Conservation (phyloP, 2,888 invertebrate genomes). For the Neoascia interrupta region DNA sequence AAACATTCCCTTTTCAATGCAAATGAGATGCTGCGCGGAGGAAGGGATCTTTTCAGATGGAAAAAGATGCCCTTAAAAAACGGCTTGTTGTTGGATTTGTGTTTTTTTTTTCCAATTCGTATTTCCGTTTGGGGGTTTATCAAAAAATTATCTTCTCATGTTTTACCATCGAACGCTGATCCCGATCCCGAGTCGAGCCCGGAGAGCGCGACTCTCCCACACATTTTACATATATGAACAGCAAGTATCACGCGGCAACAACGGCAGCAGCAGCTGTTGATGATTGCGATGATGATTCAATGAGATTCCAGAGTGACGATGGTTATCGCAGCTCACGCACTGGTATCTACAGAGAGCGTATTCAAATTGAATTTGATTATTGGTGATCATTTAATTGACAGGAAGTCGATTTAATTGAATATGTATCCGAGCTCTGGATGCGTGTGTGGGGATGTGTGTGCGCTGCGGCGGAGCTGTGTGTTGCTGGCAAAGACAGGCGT, state of each 20-base stretch:
- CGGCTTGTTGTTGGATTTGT: conserved; percentile 43
- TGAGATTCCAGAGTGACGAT: no score
- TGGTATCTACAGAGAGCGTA: conserved; percentile 35
- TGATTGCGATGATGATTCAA: conserved; percentile 63
- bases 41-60: conserved; percentile 51
- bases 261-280: conserved; percentile 62
- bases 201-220: conserved; percentile 25
- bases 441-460: not conserved
- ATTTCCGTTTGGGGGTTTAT: conserved; percentile 67
- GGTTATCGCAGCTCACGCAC: conserved; percentile 58
- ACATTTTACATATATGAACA: not conserved
- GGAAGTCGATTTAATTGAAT: conserved; percentile 69
- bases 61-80: conserved; percentile 64
- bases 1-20: conserved; percentile 69
- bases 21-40: conserved; percentile 53
- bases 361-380: conserved; percentile 70
- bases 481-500: conserved; percentile 20
- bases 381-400: conserved; percentile 69
- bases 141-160: conserved; percentile 51
- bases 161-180: conserved; percentile 48
- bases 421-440: conserved; percentile 39
- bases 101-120: conserved; percentile 46
- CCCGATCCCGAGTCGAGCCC: conserved; percentile 29
- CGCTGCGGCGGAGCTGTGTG: not conserved
- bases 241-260: not conserved